Percentiles rank a stretch among this genome's conserved stretches.
Evolutionary conservation across 2,113 vertebrate species (phyloP).

Genomic region (Neolamprologus sp.): DNA sequence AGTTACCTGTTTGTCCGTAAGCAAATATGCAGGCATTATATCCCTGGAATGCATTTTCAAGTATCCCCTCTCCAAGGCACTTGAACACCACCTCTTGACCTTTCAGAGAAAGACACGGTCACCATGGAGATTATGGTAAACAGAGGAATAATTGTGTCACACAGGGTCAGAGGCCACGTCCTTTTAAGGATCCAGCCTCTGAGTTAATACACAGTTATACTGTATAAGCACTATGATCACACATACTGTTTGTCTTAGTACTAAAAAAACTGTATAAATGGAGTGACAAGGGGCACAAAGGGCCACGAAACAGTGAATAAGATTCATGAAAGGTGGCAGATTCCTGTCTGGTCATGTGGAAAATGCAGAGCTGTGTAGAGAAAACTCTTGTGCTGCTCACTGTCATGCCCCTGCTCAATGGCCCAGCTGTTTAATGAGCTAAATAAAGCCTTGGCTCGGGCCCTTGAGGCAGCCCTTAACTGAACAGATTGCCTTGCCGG

Average conservation of each 20-base stretch:
- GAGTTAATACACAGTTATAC: background rate
- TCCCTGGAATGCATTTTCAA: constrained; percentile 99
- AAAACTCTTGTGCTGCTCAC: constrained; percentile 26
- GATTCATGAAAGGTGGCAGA: background rate
- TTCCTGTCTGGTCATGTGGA: constrained; percentile 26
- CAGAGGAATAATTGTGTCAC: constrained; percentile 1
- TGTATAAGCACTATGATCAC: background rate
- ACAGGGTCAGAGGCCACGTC: background rate
- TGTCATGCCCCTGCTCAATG: constrained; percentile 33
- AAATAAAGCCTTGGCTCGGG: constrained; percentile 54
- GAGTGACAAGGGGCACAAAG: background rate
- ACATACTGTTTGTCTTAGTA: background rate
- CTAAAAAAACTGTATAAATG: background rate
- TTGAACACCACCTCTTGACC: constrained; percentile 98
- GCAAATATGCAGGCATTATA: constrained; percentile 99
- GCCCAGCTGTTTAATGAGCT: constrained; percentile 67
- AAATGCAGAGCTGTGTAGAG: constrained; percentile 3
- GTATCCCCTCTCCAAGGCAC: constrained; percentile 98
- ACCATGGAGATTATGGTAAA: constrained; percentile 44
- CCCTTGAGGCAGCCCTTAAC: constrained; percentile 25
- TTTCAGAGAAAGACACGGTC: constrained; percentile 60
- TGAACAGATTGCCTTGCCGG: constrained; percentile 32
- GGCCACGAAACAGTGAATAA: background rate
- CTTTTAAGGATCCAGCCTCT: background rate
- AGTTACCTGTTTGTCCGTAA: constrained; percentile 97